Conservation (phyloP, 2,797 vertebrate species). For the Acomys russatus region DNA sequence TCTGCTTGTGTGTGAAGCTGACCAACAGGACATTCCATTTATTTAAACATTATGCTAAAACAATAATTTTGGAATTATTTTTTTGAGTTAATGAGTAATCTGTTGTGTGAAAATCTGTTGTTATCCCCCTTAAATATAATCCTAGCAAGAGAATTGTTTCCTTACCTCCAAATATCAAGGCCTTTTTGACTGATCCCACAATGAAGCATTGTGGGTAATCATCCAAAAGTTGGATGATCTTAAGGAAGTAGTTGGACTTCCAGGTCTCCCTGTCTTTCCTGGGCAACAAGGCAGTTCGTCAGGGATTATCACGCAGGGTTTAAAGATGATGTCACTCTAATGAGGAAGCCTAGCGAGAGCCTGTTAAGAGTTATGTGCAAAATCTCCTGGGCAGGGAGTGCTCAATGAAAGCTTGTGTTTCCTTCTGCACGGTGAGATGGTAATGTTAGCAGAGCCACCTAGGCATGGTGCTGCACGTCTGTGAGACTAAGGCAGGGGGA, state of each 20-base stretch:
- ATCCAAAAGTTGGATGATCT: too few species aligned
- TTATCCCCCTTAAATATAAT: constrained; percentile 51
- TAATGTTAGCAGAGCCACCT: background rate
- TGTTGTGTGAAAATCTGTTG: constrained; percentile 26
- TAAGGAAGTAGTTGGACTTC: too few species aligned
- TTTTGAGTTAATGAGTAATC: constrained; percentile 58
- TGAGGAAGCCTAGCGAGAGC: background rate
- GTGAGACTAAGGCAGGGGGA: background rate
- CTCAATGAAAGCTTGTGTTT: background rate
- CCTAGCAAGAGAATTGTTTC: constrained; percentile 38
- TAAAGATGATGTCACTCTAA: too few species aligned
- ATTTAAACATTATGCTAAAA: constrained; percentile 53
- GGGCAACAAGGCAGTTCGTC: too few species aligned
- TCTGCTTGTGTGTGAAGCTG: constrained; percentile 32
- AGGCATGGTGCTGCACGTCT: background rate
- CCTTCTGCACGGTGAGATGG: background rate
- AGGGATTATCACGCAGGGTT: too few species aligned
- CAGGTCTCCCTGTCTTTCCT: too few species aligned
- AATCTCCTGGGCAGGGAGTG: background rate
- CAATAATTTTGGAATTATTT: constrained; percentile 67
- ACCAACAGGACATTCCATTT: constrained; percentile 9
- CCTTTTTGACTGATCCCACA: too few species aligned
- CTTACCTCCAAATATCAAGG: background rate
- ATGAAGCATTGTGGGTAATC: too few species aligned
- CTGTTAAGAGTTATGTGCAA: background rate